Evolutionary conservation across 2,888 invertebrate genomes (phyloP).

Genomic region (Callinectes sapidus): DNA sequence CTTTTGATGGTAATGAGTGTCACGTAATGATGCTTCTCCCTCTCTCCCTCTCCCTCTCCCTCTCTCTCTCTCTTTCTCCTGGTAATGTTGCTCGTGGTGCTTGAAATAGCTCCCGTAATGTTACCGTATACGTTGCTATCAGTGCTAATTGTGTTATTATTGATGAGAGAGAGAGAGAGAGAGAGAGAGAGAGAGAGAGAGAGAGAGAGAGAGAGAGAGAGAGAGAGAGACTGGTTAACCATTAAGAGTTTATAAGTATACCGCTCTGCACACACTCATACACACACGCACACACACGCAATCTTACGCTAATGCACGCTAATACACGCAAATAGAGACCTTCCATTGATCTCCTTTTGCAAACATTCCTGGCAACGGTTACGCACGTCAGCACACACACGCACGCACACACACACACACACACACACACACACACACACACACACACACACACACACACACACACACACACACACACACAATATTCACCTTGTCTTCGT

Average conservation of each 20-base stretch:
- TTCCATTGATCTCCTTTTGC: not conserved
- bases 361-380: not conserved
- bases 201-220: not conserved
- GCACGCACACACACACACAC: constrained; percentile 6
- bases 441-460: constrained; percentile 22
- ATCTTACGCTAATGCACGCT: not conserved
- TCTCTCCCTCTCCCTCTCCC: not conserved
- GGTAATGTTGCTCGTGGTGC: not conserved
- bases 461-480: constrained; percentile 19
- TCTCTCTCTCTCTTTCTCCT: not conserved
- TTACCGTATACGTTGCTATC: not conserved
- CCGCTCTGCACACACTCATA: not conserved
- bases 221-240: not conserved
- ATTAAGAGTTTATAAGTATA: not conserved
- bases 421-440: constrained; percentile 45
- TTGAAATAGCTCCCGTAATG: not conserved
- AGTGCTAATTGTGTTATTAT: not conserved
- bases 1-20: not conserved
- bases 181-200: constrained; percentile 10
- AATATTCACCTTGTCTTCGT: not conserved
- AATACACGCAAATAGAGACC: constrained; percentile 12
- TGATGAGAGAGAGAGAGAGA: constrained; percentile 3
- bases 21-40: not conserved
- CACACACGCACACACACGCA: not conserved
- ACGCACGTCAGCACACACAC: constrained; percentile 20